phyloP scores from a whole-genome alignment of 1,140 invertebrate species.

The Copidosoma floridanum region DNA sequence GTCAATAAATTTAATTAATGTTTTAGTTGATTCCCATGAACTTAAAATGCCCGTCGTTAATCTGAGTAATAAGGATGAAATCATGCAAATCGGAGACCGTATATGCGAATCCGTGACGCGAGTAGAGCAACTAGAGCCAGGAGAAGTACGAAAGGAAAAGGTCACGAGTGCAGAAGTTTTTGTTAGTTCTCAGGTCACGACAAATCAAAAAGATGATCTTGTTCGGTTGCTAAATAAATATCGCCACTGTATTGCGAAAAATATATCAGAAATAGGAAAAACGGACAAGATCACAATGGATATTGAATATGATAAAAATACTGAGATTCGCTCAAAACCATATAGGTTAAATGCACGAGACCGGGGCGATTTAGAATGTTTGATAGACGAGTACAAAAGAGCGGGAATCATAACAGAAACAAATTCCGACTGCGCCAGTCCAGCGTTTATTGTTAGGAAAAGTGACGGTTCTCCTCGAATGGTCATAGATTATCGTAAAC shows the following conservation, averaged over 20 bases:
- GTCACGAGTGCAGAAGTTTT: background rate
- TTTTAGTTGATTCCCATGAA: background rate
- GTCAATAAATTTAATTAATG: background rate
- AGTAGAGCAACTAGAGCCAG: background rate
- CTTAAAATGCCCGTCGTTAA: background rate
- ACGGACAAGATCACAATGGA: slow-evolving; percentile 12
- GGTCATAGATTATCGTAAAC: slow-evolving; percentile 14
- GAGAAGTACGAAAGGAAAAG: background rate
- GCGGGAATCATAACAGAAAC: slow-evolving; percentile 12
- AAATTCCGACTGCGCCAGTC: background rate
- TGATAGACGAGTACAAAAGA: slow-evolving; percentile 13
- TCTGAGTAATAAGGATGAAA: background rate
- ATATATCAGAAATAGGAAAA: slow-evolving; percentile 2
- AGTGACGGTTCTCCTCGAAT: slow-evolving; percentile 16
- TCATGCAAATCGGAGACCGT: background rate
- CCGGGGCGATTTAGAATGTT: slow-evolving; percentile 11
- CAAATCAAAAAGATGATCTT: background rate
- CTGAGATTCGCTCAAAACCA: background rate
- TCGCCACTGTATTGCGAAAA: slow-evolving; percentile 11
- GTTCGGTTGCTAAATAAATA: slow-evolving; percentile 8
- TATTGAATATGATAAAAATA: slow-evolving; percentile 8
- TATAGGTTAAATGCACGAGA: slow-evolving; percentile 14
- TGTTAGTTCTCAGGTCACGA: background rate
- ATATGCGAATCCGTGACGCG: background rate
- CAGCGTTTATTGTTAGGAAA: slow-evolving; percentile 9